A percentile compares a stretch with the other conserved stretches of the same genome.
These are phyloP conservation scores for Leptinotarsa undecemlineata DNA, from an alignment of 1,140 invertebrate species.

Conservation along the genomic window DNA sequence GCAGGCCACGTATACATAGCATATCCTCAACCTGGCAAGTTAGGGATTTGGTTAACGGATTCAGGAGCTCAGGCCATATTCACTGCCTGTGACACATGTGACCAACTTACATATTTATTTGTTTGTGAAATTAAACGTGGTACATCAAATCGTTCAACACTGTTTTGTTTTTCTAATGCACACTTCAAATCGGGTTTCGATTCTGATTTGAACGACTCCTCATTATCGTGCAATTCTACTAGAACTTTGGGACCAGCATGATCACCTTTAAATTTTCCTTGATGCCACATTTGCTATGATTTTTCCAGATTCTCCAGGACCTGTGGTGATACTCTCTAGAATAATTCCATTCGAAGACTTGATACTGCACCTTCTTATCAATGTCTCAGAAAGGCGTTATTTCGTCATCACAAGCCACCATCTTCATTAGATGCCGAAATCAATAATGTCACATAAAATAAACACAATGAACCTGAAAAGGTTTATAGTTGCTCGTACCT, in stretches of 20 bases:
- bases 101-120: no score
- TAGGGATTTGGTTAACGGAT: no score
- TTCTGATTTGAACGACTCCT: not conserved
- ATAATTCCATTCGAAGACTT: not conserved
- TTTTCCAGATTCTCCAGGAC: not conserved
- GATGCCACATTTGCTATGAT: no score
- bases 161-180: no score
- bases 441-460: not conserved
- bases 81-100: no score
- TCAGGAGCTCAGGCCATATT: no score
- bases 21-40: no score
- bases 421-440: conserved; percentile 30
- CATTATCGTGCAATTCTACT: not conserved
- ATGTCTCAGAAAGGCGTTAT: conserved; percentile 26
- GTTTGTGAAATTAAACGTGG: no score
- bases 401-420: conserved; percentile 41
- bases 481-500: no score
- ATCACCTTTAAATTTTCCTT: not conserved
- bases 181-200: not conserved
- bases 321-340: not conserved
- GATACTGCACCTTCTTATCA: not conserved
- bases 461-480: no score
- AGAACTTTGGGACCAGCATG: not conserved
- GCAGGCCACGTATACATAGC: no score
- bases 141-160: no score